Base-by-base conservation (phyloP, 2,888 invertebrate species). In the Drosophila melanocephala region DNA sequence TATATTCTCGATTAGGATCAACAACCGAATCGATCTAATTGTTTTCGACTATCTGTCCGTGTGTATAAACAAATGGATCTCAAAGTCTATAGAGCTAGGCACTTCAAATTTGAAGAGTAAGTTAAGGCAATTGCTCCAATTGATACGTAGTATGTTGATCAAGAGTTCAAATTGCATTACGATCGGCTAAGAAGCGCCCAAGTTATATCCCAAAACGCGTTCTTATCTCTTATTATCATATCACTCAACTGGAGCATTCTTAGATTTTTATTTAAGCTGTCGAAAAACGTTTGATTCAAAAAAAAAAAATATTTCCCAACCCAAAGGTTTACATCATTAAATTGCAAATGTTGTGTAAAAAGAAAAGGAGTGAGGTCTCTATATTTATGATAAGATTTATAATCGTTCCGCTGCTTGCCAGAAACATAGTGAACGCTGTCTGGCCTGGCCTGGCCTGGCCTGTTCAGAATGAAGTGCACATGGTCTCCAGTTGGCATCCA, bases 401-500 rank as follows among this genome's bases (percentile, higher is more conserved):
- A 47, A 47, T 47, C 22, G 28, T 19, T 26, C 5, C 16, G 22
- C 22, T 26, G 22, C 16, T 16, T 26, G 47, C 22, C 26, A 16
- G 22, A 47, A 47, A 47, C 44, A 22, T 44, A 1, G 22, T 22
- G 22, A 22, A 44, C 16, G 16, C 47, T 26, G 47, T 5, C 5
- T 30, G 30, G 30, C 30, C 30, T 7, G 30, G 35, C 19, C 39
- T 39, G 4, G 47, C 7, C 4, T 14, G 47, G 47, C 7, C 4
- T 14, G 47, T 22, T 26, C 37, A 19, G 47, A 53, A 35, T 37
- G 44, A 58, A 71, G 68, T 67, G 59, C 62, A 67, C 78, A 81
- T 63, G 74, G 67, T 64, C 70, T 59, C 67, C 70, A 81, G 50
- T 82, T 67, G 26, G 56, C 37, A 37, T 56, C 64, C 55, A 67